These are phyloP conservation scores for Esox masquinongy DNA, from an alignment of 2,797 vertebrate species.

Conservation along the genomic window DNA sequence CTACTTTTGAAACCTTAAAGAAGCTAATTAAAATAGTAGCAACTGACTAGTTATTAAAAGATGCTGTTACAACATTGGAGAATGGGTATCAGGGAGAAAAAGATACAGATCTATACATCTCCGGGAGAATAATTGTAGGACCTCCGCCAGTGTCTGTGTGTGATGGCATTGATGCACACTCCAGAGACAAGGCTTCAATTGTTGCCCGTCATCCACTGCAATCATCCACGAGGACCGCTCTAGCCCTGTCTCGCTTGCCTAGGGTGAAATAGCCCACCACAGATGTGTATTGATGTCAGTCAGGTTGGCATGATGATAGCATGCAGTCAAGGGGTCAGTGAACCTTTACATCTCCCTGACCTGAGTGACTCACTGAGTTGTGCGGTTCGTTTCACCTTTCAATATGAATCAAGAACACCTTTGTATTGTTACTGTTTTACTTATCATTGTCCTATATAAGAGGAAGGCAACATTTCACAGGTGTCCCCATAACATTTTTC, in stretches of 20 bases:
- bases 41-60: constrained; percentile 14
- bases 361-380: background rate
- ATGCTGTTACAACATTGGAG: constrained; percentile 45
- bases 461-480: background rate
- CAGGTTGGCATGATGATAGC: constrained; percentile 67
- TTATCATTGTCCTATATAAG: background rate
- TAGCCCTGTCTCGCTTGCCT: constrained; percentile 48
- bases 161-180: constrained; percentile 59
- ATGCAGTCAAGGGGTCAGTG: constrained; percentile 59
- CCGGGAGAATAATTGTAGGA: constrained; percentile 33
- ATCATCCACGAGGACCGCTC: constrained; percentile 29
- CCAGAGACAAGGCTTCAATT: constrained; percentile 63
- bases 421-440: background rate
- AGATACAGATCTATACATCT: no score
- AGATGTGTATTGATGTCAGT: constrained; percentile 68
- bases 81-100: background rate
- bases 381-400: background rate
- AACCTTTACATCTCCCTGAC: constrained; percentile 29
- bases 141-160: constrained; percentile 61
- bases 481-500: background rate
- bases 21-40: constrained; percentile 52
- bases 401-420: background rate
- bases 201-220: constrained; percentile 46
- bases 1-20: background rate
- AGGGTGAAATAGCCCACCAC: constrained; percentile 61